Conservation (phyloP, 1,140 invertebrate species). For the Trichoplusia ni region DNA sequence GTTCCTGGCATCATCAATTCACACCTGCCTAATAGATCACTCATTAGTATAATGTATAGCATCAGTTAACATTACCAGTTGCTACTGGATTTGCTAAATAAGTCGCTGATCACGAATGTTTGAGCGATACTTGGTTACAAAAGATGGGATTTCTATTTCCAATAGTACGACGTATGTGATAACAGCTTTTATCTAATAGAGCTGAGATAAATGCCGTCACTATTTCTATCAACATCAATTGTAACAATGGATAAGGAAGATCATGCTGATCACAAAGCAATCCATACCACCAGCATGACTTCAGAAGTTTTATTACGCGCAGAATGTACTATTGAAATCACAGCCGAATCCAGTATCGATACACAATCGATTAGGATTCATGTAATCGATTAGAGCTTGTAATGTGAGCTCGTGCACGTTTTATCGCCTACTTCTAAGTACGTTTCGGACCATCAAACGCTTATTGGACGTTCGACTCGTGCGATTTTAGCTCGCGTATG, state of each 20-base stretch:
- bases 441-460: neutral
- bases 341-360: neutral
- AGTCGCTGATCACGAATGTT: constrained; percentile 24
- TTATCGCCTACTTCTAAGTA: neutral
- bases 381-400: neutral
- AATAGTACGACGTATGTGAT: no score
- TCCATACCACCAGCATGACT: no score
- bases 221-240: no score
- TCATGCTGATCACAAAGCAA: no score
- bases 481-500: neutral
- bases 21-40: neutral
- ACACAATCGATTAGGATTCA: neutral
- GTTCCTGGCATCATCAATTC: constrained; percentile 1
- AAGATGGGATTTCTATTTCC: constrained; percentile 7
- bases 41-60: neutral
- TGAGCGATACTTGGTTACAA: neutral
- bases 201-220: no score
- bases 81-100: constrained; percentile 9
- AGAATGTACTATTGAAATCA: no score
- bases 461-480: neutral
- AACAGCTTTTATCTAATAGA: no score
- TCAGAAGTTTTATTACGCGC: no score
- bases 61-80: constrained; percentile 19
- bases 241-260: no score
- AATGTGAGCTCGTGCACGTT: neutral